Conservation (phyloP, 2,113 vertebrate species). For the Engystomops pustulosus region DNA sequence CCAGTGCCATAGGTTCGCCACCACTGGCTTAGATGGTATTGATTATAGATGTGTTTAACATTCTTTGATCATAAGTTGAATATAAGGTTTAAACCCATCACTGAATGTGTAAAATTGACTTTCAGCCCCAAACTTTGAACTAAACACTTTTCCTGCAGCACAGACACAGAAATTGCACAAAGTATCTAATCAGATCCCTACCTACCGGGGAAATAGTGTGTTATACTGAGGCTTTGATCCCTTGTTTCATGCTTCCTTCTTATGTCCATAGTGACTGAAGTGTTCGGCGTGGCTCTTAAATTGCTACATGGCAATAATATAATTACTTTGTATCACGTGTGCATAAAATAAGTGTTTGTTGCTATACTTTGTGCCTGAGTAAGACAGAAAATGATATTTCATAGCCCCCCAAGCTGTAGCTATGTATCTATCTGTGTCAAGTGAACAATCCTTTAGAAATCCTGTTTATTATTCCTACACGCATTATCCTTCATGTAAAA, state of each 20-base stretch:
- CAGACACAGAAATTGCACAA: not conserved
- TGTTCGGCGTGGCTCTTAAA: not conserved
- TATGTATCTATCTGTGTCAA: constrained; percentile 2
- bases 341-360: not conserved
- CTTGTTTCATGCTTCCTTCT: not conserved
- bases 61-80: not conserved
- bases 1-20: too few species aligned
- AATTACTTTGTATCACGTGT: not conserved
- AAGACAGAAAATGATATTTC: not conserved
- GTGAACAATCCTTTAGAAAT: constrained; percentile 21
- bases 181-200: not conserved
- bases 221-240: not conserved
- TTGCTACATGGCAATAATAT: not conserved
- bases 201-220: not conserved
- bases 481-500: constrained; percentile 54
- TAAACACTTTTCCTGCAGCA: not conserved
- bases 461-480: constrained; percentile 43
- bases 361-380: not conserved
- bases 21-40: too few species aligned
- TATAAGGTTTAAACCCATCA: not conserved
- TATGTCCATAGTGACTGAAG: not conserved
- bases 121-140: not conserved
- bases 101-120: not conserved
- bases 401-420: not conserved
- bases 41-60: not conserved